Percentiles rank a stretch among this genome's conserved stretches.
phyloP scores from a whole-genome alignment of 1,140 invertebrate species.

The Artemia franciscana region DNA sequence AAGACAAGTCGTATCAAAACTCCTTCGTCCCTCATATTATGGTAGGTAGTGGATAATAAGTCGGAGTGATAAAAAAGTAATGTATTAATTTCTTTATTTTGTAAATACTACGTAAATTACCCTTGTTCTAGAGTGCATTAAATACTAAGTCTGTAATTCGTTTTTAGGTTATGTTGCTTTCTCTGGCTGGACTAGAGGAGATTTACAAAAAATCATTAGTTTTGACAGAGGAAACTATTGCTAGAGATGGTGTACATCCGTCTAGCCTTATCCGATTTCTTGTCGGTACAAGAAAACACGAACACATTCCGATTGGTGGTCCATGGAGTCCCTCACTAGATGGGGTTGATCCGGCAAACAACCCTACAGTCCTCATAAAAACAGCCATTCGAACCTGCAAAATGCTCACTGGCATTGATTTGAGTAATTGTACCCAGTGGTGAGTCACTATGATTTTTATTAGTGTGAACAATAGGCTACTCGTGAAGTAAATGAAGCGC shows the following conservation, averaged over 20 bases:
- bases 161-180: constrained; percentile 65
- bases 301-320: constrained; percentile 86
- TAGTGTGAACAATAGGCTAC: no score
- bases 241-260: constrained; percentile 49
- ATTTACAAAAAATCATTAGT: constrained; percentile 65
- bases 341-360: constrained; percentile 60
- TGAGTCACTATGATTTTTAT: no score
- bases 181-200: constrained; percentile 57
- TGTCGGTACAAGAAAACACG: constrained; percentile 66
- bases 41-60: no score
- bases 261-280: constrained; percentile 70
- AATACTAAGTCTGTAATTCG: constrained; percentile 11
- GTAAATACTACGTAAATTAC: no score
- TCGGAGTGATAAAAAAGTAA: no score
- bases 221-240: constrained; percentile 46
- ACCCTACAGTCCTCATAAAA: constrained; percentile 70
- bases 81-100: no score
- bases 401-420: constrained; percentile 72
- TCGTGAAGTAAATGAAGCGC: no score
- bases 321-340: constrained; percentile 83
- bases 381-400: constrained; percentile 80
- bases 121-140: no score
- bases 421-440: constrained; percentile 80
- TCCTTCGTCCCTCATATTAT: no score
- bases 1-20: no score